Conservation (phyloP, 2,888 invertebrate genomes). For the Drosophila quinaria region DNA sequence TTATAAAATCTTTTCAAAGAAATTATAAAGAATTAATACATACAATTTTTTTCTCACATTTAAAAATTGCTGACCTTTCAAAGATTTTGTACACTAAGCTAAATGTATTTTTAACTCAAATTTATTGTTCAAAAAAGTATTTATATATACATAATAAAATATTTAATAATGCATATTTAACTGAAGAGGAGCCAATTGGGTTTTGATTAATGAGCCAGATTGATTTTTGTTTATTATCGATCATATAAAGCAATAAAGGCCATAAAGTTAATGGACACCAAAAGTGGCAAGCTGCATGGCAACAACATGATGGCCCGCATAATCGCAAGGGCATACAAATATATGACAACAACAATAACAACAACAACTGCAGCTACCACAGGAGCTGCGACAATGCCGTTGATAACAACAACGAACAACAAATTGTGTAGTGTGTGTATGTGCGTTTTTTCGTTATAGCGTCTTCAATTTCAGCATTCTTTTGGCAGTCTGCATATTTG, state of each 20-base stretch:
- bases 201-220: slow-evolving; percentile 3
- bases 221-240: not conserved
- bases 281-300: slow-evolving; percentile 18
- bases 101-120: not conserved
- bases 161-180: not conserved
- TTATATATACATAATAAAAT: no score
- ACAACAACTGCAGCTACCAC: slow-evolving; percentile 43
- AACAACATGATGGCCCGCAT: slow-evolving; percentile 13
- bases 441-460: slow-evolving; percentile 47
- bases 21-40: not conserved
- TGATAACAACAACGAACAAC: slow-evolving; percentile 50
- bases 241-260: not conserved
- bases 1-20: not conserved
- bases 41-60: not conserved
- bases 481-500: slow-evolving; percentile 70
- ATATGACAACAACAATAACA: slow-evolving; percentile 41
- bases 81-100: not conserved
- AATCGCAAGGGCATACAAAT: slow-evolving; percentile 42
- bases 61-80: not conserved
- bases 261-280: slow-evolving; percentile 11
- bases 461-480: slow-evolving; percentile 80
- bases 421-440: slow-evolving; percentile 36
- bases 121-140: not conserved
- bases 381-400: slow-evolving; percentile 60
- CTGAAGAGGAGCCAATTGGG: not conserved